Base-by-base conservation (phyloP, 1,140 invertebrate species). In the Manduca sexta region DNA sequence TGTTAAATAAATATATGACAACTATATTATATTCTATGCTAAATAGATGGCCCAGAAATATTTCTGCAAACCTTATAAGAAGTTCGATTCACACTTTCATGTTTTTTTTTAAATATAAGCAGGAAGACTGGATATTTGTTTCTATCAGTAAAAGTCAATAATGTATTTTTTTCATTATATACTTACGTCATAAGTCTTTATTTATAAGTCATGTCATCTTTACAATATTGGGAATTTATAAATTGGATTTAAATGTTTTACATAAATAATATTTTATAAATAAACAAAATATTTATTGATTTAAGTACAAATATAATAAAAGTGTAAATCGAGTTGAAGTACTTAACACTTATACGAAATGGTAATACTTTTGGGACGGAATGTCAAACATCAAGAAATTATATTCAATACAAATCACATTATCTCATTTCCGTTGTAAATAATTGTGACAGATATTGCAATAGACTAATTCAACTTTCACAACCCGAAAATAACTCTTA, bases 301-400 rank as follows among this genome's bases (percentile, higher is more conserved):
- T n/a, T n/a, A n/a, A 8, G 42, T 21, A 42, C 31, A 43, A 14
- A 46, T 12, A 31, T 13, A 12, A 11, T 46, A 35, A 7, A 41
- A 15, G 26, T 31, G 39, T n/a, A 40, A 33, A 33, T 16, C 21
- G 39, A 5, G n/a, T 12, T 14, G n/a, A 35, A 35, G 33, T 39
- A 39, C 37, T 7, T 17, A 14, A 30, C 29, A 14, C 35, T 49
- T 46, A 52, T 49, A 53, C 40, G 47, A 65, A 51, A 68, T 63
- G 57, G 61, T 72, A 75, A 75, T 75, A 75, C 64, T 70, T 51
- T 51, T 48, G 42, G 72, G 72, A 75, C 72, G 72, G 72, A 75
- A 66, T 64, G 52, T 61, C 60, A 46, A 17, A 41, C 16, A 48
- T 31, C 18, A 38, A 30, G 12, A 31, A 31, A 11, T 48, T 21